These are phyloP conservation scores for Aquatica leii DNA, from an alignment of 2,888 invertebrate species.

Conservation along the genomic window DNA sequence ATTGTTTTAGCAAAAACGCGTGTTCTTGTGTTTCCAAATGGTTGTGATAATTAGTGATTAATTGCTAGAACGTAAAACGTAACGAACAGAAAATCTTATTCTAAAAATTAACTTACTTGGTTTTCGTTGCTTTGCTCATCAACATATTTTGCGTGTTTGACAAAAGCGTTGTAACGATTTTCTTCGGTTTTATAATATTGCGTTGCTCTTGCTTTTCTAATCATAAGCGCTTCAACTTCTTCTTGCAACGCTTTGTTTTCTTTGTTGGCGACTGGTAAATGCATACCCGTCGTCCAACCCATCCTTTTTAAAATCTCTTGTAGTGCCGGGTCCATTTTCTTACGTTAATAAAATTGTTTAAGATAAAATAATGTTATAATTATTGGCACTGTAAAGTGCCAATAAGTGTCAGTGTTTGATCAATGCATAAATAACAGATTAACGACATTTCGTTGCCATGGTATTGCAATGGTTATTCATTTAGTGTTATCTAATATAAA, in stretches of 20 bases:
- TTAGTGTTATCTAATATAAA: no score
- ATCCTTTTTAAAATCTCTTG: conserved; percentile 72
- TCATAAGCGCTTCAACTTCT: conserved; percentile 62
- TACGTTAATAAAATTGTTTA: no score
- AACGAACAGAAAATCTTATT: conserved; percentile 1
- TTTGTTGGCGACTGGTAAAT: conserved; percentile 80
- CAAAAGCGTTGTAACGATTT: conserved; percentile 51
- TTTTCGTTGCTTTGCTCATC: conserved; percentile 66
- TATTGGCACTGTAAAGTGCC: no score
- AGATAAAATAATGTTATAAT: no score
- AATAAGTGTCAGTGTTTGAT: no score
- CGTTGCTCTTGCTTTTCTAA: conserved; percentile 61
- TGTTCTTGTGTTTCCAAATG: conserved; percentile 76
- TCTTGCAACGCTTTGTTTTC: conserved; percentile 70
- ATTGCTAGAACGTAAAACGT: conserved; percentile 61
- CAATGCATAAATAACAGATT: no score
- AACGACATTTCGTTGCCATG: no score
- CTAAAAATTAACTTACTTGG: conserved; percentile 56
- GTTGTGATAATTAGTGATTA: conserved; percentile 72
- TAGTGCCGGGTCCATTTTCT: conserved; percentile 58
- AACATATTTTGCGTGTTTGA: conserved; percentile 64
- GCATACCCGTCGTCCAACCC: conserved; percentile 80
- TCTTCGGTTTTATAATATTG: conserved; percentile 60
- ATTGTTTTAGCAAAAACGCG: conserved; percentile 49
- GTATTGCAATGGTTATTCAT: no score